Evolutionary conservation across 2,888 invertebrate genomes (phyloP).

Genomic region (Gymnoscelis rufifasciata): DNA sequence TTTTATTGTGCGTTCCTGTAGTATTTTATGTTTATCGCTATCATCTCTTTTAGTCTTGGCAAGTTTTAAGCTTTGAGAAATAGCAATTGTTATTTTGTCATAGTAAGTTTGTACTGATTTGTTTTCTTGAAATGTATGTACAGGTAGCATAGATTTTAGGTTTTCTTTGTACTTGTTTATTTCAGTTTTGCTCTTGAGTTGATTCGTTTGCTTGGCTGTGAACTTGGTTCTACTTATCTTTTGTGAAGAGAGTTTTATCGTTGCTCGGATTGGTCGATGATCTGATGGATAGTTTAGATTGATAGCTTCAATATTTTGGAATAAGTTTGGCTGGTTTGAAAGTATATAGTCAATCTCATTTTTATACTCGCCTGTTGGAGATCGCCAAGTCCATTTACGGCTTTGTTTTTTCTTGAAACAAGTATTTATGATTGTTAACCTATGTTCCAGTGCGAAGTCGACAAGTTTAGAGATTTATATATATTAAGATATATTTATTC

Average conservation of each 20-base stretch:
- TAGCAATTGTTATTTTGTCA: conserved; percentile 6
- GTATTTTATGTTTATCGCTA: conserved; percentile 1
- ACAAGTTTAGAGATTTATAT: no score
- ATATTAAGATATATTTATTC: no score
- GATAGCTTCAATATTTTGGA: no score
- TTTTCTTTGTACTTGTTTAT: conserved; percentile 4
- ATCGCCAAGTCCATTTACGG: no score
- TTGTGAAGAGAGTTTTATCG: not conserved
- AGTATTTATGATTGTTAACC: conserved; percentile 5
- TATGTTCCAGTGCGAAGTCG: conserved; percentile 6
- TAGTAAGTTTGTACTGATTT: conserved; percentile 9
- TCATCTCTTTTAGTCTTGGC: not conserved
- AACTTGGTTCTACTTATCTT: conserved; percentile 4
- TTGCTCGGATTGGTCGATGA: conserved; percentile 7
- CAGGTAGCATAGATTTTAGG: not conserved
- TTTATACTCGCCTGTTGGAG: conserved; percentile 1
- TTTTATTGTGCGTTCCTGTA: not conserved
- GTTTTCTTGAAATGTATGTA: conserved; percentile 2
- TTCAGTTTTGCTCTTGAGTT: conserved; percentile 8
- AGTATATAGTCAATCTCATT: conserved; percentile 13
- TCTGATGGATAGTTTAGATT: conserved; percentile 8
- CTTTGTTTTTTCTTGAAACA: conserved; percentile 8
- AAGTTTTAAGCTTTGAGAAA: conserved; percentile 2
- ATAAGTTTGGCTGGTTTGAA: not conserved
- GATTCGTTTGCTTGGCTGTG: no score